A percentile compares a stretch with the other conserved stretches of the same genome.
Conservation (phyloP, 2,888 invertebrate species). For the Eledona agricola region DNA sequence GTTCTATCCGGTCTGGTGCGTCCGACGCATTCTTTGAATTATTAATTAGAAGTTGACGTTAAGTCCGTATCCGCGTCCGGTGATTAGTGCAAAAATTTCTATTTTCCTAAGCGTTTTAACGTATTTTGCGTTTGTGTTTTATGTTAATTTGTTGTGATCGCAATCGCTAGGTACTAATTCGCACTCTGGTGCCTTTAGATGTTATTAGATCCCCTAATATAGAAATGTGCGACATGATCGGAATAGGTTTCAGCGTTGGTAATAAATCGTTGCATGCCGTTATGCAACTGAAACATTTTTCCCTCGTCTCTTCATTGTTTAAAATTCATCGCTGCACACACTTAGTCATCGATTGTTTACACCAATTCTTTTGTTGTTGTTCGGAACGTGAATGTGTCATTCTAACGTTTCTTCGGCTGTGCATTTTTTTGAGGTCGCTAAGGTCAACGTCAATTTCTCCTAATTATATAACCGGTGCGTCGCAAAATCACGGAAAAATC, state of each 20-base stretch:
- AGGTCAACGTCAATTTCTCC: constrained; percentile 18
- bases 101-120: too few species aligned
- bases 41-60: constrained; percentile 8
- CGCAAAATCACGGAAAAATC: constrained; percentile 5
- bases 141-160: too few species aligned
- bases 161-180: too few species aligned
- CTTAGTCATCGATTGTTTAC: constrained; percentile 24
- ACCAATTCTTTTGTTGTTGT: too few species aligned
- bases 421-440: constrained; percentile 12
- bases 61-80: constrained; percentile 3
- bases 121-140: too few species aligned
- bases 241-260: constrained; percentile 8
- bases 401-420: constrained; percentile 11
- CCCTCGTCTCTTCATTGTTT: too few species aligned
- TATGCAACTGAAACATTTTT: too few species aligned
- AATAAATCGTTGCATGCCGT: constrained; percentile 14
- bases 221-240: constrained; percentile 10
- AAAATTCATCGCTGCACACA: too few species aligned
- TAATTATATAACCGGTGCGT: constrained; percentile 15
- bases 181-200: too few species aligned
- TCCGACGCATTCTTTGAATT: constrained; percentile 22
- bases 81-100: constrained; percentile 12
- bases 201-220: constrained; percentile 19
- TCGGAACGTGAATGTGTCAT: too few species aligned
- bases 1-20: constrained; percentile 23